Conservation (phyloP, 2,888 invertebrate genomes). For the Epiblema foenella region DNA sequence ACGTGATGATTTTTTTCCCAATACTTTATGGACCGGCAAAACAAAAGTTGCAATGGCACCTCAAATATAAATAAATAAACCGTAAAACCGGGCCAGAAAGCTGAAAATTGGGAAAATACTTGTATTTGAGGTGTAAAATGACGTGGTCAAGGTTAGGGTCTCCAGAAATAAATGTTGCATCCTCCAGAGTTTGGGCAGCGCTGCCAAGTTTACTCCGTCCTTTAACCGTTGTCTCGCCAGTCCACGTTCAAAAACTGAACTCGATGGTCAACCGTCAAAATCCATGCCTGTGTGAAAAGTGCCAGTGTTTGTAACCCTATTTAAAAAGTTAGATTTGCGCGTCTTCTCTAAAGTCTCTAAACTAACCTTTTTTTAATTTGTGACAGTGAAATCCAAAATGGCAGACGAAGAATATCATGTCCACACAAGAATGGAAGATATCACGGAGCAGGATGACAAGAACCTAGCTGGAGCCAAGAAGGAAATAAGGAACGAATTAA, state of each 20-base stretch:
- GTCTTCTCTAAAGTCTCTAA: neutral
- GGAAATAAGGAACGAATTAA: slow-evolving; percentile 75
- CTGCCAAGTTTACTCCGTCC: slow-evolving; percentile 73
- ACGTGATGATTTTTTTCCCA: slow-evolving; percentile 29
- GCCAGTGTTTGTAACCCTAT: slow-evolving; percentile 52
- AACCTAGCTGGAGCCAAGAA: slow-evolving; percentile 75
- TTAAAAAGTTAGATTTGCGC: slow-evolving; percentile 29
- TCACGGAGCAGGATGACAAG: slow-evolving; percentile 78
- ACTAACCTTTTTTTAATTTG: slow-evolving; percentile 49
- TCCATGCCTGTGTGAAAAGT: slow-evolving; percentile 55
- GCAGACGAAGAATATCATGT: slow-evolving; percentile 67
- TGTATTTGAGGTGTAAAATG: slow-evolving; percentile 57
- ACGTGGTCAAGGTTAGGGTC: slow-evolving; percentile 67
- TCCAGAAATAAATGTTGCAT: slow-evolving; percentile 83
- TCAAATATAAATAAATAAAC: neutral
- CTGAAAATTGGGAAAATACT: slow-evolving; percentile 51
- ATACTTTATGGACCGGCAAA: slow-evolving; percentile 40
- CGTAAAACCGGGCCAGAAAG: slow-evolving; percentile 53
- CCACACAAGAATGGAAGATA: slow-evolving; percentile 72
- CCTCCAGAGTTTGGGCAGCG: slow-evolving; percentile 66
- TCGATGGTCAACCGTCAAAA: slow-evolving; percentile 62
- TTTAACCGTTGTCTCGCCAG: slow-evolving; percentile 61
- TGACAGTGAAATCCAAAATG: slow-evolving; percentile 60
- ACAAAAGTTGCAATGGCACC: slow-evolving; percentile 18
- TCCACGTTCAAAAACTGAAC: slow-evolving; percentile 66